Base-by-base conservation (phyloP, 2,797 vertebrate genomes). In the Novumbra hubbsi region DNA sequence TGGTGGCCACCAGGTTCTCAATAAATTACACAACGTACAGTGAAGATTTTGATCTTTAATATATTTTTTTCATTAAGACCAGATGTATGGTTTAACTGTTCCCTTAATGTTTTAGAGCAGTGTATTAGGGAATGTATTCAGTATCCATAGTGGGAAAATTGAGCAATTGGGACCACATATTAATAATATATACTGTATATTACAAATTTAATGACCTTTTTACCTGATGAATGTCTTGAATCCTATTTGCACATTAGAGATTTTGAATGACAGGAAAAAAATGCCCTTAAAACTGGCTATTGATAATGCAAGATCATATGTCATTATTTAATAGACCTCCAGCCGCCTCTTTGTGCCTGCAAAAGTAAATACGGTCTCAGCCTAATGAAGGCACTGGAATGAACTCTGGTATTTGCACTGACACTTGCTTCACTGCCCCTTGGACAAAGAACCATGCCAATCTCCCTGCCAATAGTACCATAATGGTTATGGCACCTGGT, bases 301-400 rank as follows among this genome's bases (percentile, higher is more conserved):
- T 68, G 7, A 0, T 28, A 57, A 49, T 63, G 27, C n/a, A n/a
- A 76, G 70, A 66, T 65, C 76, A 80, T 68, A 83, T 81, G 70
- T 9, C 70, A 67, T 68, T 72, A 63, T 48, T 75, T 80, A 81
- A 77, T 83, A 60, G 71, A 77, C 76, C 75, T 81, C 79, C 77
- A 77, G 79, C 64, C 69, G 70, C 70, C 70, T 73, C 70, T 62
- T 70, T 75, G 71, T 71, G 52, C 70, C 27, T 75, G 71, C 48
- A 77, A 68, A 76, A 19, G 62, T 64, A 28, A 27, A 45, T 27
- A 68, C 21, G 49, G 28, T 38, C 41, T 34, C 30, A 55, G 48
- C 55, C 69, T 49, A n/a, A 69, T 73, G 52, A n/a, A 50, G 41
- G 27, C 65, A 21, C 34, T 38, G n/a, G 27, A 30, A 17, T 52